phyloP scores from a whole-genome alignment of 2,888 invertebrate species.

The Pantelozetes paolii region DNA sequence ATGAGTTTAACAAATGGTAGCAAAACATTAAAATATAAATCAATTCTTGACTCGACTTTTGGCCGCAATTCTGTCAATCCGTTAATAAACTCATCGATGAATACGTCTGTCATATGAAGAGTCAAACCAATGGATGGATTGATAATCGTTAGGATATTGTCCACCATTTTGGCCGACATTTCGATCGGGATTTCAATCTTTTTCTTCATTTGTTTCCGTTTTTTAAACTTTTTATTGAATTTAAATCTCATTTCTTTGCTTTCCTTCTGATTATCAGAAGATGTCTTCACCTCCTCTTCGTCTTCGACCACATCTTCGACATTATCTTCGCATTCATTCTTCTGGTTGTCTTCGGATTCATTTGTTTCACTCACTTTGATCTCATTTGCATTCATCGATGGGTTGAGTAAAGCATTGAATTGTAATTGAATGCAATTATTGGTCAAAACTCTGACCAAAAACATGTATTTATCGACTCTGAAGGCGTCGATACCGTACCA shows the following conservation, averaged over 20 bases:
- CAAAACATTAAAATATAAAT: conserved; percentile 24
- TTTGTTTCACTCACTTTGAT: neutral
- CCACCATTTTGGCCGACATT: conserved; percentile 8
- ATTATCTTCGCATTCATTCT: neutral
- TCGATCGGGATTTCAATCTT: conserved; percentile 12
- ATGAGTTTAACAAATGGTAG: conserved; percentile 30
- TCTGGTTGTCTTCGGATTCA: neutral
- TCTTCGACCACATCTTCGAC: neutral
- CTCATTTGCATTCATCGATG: too few relatives aligned
- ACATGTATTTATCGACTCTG: conserved; percentile 43
- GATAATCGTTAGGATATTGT: conserved; percentile 21
- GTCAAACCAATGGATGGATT: conserved; percentile 33
- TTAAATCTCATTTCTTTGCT: neutral
- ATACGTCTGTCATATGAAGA: conserved; percentile 36
- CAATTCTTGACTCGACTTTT: neutral
- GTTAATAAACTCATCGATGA: conserved; percentile 31
- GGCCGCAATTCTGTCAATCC: neutral
- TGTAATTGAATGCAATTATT: conserved; percentile 27
- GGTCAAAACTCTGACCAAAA: conserved; percentile 34
- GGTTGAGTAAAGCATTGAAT: neutral
- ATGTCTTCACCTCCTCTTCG: neutral
- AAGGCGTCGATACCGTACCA: conserved; percentile 43
- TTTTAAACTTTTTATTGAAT: neutral
- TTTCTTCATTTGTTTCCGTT: conserved; percentile 2
- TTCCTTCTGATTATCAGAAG: neutral